Evolutionary conservation across 2,888 invertebrate species (phyloP).

Genomic region (Phlogophora meticulosa): DNA sequence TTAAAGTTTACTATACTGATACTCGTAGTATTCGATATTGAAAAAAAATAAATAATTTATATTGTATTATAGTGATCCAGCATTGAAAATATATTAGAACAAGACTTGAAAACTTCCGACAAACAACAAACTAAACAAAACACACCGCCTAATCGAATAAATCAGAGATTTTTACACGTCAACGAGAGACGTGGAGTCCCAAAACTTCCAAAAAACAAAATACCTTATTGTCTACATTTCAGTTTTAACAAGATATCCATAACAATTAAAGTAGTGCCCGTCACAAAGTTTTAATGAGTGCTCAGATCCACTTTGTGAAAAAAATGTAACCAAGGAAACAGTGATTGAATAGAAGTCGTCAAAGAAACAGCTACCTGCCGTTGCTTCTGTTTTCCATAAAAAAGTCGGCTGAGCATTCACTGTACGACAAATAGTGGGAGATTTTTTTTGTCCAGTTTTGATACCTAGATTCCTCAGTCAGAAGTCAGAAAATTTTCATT

Average conservation of each 20-base stretch:
- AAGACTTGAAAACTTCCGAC: neutral
- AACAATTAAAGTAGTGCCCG: slow-evolving; percentile 82
- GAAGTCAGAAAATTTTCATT: too few species aligned
- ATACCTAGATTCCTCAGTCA: too few species aligned
- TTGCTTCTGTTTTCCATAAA: slow-evolving; percentile 35
- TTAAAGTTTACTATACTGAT: too few species aligned
- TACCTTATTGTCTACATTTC: slow-evolving; percentile 68
- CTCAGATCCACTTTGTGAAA: slow-evolving; percentile 74
- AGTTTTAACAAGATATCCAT: slow-evolving; percentile 82
- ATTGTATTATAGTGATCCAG: too few species aligned
- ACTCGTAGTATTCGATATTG: too few species aligned
- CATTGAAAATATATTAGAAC: too few species aligned
- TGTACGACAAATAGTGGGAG: neutral
- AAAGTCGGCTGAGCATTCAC: slow-evolving; percentile 12
- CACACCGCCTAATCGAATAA: slow-evolving; percentile 28
- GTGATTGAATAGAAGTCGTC: slow-evolving; percentile 77
- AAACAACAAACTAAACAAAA: slow-evolving; percentile 16
- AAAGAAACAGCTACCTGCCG: slow-evolving; percentile 67
- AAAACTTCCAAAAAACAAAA: slow-evolving; percentile 57
- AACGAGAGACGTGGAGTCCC: slow-evolving; percentile 33
- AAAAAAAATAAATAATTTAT: too few species aligned
- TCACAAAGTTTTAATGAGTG: slow-evolving; percentile 88
- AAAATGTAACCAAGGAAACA: slow-evolving; percentile 68
- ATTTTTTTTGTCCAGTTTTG: neutral
- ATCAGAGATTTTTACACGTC: slow-evolving; percentile 8